phyloP scores from a whole-genome alignment of 2,888 invertebrate genomes.

The Invenusta paracnida region DNA sequence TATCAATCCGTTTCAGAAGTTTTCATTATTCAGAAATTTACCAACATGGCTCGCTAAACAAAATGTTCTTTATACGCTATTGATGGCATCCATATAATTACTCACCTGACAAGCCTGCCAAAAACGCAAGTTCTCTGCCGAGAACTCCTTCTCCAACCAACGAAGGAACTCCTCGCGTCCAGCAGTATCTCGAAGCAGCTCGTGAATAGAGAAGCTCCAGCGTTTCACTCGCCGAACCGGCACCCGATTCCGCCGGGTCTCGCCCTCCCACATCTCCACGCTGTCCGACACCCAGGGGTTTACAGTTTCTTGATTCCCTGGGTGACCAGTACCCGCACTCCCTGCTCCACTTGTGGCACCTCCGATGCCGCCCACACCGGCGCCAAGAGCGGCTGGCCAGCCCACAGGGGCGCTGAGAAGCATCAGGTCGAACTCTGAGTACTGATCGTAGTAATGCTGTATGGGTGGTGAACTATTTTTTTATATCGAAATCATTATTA shows the following conservation, averaged over 20 bases:
- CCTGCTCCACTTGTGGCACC: background rate
- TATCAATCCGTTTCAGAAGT: no score
- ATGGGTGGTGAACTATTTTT: no score
- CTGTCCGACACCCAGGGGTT: constrained; percentile 96
- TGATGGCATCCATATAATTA: no score
- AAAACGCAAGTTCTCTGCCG: constrained; percentile 94
- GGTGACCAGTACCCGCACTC: background rate
- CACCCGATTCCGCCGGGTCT: constrained; percentile 82
- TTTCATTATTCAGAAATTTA: no score
- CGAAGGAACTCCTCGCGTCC: constrained; percentile 90
- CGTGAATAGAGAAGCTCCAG: constrained; percentile 94
- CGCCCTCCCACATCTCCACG: constrained; percentile 93
- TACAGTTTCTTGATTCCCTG: background rate
- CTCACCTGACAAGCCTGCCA: constrained; percentile 76
- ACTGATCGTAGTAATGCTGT: no score
- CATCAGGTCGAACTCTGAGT: background rate
- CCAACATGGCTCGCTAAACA: no score
- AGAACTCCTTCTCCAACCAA: constrained; percentile 95
- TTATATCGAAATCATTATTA: no score
- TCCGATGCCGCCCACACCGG: background rate
- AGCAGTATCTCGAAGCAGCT: constrained; percentile 84
- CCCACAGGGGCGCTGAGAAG: background rate
- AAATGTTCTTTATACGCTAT: no score
- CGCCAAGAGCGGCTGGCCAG: background rate
- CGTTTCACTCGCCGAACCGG: constrained; percentile 81